These are phyloP conservation scores for Coregonus ussuriensis DNA, from an alignment of 2,797 vertebrate species.

Conservation along the genomic window DNA sequence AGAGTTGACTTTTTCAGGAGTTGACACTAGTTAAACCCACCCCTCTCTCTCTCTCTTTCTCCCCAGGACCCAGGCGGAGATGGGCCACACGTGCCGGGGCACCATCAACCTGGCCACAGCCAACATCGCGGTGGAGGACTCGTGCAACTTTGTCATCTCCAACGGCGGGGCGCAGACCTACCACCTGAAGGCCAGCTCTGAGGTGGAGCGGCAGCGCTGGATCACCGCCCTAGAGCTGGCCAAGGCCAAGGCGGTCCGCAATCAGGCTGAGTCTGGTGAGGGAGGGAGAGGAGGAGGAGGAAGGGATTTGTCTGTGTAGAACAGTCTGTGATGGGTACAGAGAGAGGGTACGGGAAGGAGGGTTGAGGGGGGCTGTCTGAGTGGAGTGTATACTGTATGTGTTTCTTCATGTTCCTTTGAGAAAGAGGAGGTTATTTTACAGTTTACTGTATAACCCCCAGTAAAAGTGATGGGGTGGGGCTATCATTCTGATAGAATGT, in stretches of 20 bases:
- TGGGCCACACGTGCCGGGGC: slow-evolving; percentile 94
- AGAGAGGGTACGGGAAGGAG: background rate
- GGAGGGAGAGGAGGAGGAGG: background rate
- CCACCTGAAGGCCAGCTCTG: slow-evolving; percentile 93
- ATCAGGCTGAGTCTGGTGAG: slow-evolving; percentile 92
- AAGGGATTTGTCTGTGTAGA: background rate
- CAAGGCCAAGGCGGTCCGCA: slow-evolving; percentile 91
- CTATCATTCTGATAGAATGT: too few species aligned
- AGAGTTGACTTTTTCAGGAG: background rate
- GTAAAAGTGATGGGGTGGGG: background rate
- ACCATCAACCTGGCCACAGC: slow-evolving; percentile 97
- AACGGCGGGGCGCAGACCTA: slow-evolving; percentile 95
- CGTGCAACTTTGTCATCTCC: slow-evolving; percentile 96
- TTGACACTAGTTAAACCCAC: background rate
- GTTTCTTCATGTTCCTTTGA: too few species aligned
- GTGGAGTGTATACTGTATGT: too few species aligned
- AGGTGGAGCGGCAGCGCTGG: slow-evolving; percentile 95
- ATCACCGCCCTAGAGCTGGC: slow-evolving; percentile 94
- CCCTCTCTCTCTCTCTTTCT: slow-evolving; percentile 10
- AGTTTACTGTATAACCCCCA: background rate
- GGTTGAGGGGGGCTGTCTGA: background rate
- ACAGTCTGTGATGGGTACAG: background rate
- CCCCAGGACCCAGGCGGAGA: slow-evolving; percentile 91
- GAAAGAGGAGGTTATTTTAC: too few species aligned
- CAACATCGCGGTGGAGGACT: slow-evolving; percentile 93